Evolutionary conservation across 2,113 vertebrate species (phyloP), one percentile per base, ranked within the genome.

Genomic region (Calidris pygmaea): DNA sequence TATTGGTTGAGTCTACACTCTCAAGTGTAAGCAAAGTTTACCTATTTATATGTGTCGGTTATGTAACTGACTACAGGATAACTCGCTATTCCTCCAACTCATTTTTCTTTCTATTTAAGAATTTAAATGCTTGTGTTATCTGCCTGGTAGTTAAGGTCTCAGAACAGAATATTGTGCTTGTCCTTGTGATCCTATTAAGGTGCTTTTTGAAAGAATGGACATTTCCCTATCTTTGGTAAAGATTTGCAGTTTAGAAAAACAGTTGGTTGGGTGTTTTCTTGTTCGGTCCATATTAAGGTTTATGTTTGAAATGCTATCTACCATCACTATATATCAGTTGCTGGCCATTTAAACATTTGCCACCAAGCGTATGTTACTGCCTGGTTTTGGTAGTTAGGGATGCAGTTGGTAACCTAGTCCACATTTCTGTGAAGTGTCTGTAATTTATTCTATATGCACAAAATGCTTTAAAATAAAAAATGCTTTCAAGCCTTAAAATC

Each of bases 281-380:
- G 3, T 18, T 26, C 7, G 1, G 21, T 50, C 8, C 32, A 43
- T 45, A 7, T 50, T 32, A 60, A 52, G 32, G 18, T 37, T 89
- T 23, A 34, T 1, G 3, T 47, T 32, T 43, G 14, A 68, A 70
- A 70, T 6, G 4, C 24, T 62, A 1, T 43, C 43, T 48, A 19
- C 35, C 19, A 39, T 88, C 9, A 1, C 45, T 16, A 0, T 2
- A 2, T 67, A 55, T 55, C 5, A 11, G 20, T 62, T 5, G 0
- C 45, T 82, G 50, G 5, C 41, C 19, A 22, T 35, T 37, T n/a
- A 74, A 80, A 2, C 3, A 12, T 50, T 37, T 80, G 9, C 17
- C 72, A 52, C 37, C 41, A 39, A 1, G 6, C 19, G 4, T 24
- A 35, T 55, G 30, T 41, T 13, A 1, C 32, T 53, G 23, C 26